Evolutionary conservation across 2,888 invertebrate species (phyloP).

Genomic region (Liopterus haemorrhoidalis): DNA sequence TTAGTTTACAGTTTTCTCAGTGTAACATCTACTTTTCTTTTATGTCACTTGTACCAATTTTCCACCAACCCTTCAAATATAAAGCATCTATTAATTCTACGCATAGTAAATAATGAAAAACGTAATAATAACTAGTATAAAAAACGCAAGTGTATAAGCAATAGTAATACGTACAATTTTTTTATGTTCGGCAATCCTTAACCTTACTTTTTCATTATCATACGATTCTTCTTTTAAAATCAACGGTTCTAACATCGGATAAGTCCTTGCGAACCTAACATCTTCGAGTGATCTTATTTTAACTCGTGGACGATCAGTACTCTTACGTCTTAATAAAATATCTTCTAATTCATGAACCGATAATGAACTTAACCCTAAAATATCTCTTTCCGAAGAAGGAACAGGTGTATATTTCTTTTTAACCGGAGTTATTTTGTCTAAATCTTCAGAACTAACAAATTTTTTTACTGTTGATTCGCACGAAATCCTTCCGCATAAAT

Average conservation of each 20-base stretch:
- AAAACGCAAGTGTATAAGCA: constrained; percentile 52
- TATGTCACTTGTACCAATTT: no score
- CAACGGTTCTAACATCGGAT: constrained; percentile 49
- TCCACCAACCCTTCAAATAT: no score
- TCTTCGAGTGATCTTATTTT: constrained; percentile 19
- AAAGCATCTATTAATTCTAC: no score
- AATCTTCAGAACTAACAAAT: constrained; percentile 31
- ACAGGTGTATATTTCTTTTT: constrained; percentile 34
- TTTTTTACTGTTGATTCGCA: constrained; percentile 5
- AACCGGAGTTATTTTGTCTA: constrained; percentile 42
- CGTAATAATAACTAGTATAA: constrained; percentile 49
- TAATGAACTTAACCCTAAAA: constrained; percentile 16
- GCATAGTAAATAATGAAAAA: constrained; percentile 53
- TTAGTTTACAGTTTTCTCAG: no score
- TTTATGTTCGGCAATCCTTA: constrained; percentile 44
- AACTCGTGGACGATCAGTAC: constrained; percentile 12
- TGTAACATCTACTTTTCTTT: no score
- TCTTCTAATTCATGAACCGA: constrained; percentile 20
- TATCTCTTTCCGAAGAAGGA: constrained; percentile 9
- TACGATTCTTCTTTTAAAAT: constrained; percentile 48
- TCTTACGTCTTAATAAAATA: constrained; percentile 21
- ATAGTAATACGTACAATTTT: constrained; percentile 52
- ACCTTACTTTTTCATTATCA: constrained; percentile 35
- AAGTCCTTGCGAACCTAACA: constrained; percentile 35
- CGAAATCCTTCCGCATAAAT: constrained; percentile 21